Evolutionary conservation across 2,113 vertebrate species (phyloP).

Genomic region (Climacteris rufus): DNA sequence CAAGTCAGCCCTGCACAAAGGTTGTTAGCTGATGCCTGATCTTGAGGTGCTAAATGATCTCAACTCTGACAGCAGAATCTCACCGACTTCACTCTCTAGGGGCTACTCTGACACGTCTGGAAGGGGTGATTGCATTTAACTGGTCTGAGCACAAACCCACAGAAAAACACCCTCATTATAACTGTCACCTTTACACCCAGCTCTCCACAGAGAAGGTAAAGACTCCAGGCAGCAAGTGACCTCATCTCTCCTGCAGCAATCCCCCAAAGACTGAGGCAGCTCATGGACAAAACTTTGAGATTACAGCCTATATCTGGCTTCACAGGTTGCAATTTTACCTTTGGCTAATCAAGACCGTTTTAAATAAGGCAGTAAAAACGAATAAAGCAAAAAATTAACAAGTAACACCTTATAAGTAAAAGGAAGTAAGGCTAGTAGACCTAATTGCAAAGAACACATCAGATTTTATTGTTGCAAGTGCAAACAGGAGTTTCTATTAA

Average conservation of each 20-base stretch:
- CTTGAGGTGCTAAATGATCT: background rate
- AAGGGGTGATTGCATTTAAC: background rate
- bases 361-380: background rate
- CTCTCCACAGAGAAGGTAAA: background rate
- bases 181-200: background rate
- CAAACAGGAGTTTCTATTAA: background rate
- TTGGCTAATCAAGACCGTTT: background rate
- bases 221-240: background rate
- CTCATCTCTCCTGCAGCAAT: background rate
- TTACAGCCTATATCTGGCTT: background rate
- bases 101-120: background rate
- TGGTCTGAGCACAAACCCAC: background rate
- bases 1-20: background rate
- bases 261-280: background rate
- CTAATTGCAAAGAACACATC: background rate
- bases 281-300: background rate
- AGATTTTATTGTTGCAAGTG: background rate
- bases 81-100: background rate
- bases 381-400: background rate
- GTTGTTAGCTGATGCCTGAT: background rate
- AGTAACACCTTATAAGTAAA: background rate
- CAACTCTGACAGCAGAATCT: background rate
- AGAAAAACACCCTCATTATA: background rate
- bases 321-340: background rate
- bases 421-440: background rate